A percentile compares a stretch with the other conserved stretches of the same genome.
Evolutionary conservation across 64 coral and sea anemone genomes (phyloP).

Genomic region (Dendronephthya gigantea): DNA sequence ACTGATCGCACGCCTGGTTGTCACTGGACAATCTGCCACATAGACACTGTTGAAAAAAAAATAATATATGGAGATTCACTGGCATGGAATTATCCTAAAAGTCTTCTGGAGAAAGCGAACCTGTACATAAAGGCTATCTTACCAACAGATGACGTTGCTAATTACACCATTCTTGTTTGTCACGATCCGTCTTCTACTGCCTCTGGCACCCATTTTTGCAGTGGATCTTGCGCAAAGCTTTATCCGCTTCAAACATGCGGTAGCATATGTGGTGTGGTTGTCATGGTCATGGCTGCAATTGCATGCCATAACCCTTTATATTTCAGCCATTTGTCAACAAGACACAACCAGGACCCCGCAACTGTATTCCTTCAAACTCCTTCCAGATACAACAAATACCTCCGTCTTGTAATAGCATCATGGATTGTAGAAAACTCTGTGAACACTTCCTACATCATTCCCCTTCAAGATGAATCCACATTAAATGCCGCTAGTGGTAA

Average conservation of each 20-base stretch:
- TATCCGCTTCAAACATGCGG: slow-evolving; percentile 21
- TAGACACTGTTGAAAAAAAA: background rate
- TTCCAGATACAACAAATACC: too few relatives aligned
- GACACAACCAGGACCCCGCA: background rate
- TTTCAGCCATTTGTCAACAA: slow-evolving; percentile 12
- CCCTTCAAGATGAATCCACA: too few relatives aligned
- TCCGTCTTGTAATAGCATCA: too few relatives aligned
- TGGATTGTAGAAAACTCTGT: too few relatives aligned
- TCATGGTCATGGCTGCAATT: slow-evolving; percentile 19
- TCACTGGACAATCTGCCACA: slow-evolving; percentile 26
- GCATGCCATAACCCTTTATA: slow-evolving; percentile 13
- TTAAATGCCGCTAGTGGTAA: too few relatives aligned
- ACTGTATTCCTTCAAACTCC: too few relatives aligned
- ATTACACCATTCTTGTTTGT: background rate
- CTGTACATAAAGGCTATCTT: background rate
- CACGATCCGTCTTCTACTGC: background rate
- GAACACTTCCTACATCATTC: too few relatives aligned
- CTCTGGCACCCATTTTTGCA: slow-evolving; percentile 11
- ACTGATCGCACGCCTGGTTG: background rate
- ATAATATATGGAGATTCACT: slow-evolving; percentile 29
- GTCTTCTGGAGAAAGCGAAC: background rate
- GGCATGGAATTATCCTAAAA: slow-evolving; percentile 1
- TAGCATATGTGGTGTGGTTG: slow-evolving; percentile 18
- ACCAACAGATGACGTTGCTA: background rate
- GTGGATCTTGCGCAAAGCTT: background rate